Conservation (phyloP, 2,888 invertebrate species). For the Pteria penguin region DNA sequence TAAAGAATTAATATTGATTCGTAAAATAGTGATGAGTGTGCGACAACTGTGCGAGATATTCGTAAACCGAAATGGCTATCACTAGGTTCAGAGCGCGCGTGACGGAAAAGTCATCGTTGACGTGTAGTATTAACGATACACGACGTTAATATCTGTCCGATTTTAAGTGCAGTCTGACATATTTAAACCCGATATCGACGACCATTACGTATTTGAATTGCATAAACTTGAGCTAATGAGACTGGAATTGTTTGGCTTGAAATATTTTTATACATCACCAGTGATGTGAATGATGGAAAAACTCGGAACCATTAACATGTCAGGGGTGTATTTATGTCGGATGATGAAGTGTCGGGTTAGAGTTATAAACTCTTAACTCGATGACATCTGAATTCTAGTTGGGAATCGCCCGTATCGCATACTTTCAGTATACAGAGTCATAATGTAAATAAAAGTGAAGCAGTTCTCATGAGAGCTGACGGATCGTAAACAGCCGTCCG, state of each 20-base stretch:
- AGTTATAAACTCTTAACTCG: not conserved
- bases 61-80: too few species aligned
- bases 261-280: not conserved
- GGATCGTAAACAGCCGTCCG: not conserved
- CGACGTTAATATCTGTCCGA: not conserved
- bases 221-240: not conserved
- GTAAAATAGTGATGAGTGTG: too few species aligned
- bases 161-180: slow-evolving; percentile 12
- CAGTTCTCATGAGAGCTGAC: not conserved
- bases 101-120: too few species aligned
- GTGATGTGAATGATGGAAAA: slow-evolving; percentile 7
- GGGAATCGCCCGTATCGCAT: not conserved
- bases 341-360: slow-evolving; percentile 29
- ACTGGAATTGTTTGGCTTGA: not conserved
- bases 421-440: not conserved
- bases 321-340: slow-evolving; percentile 39
- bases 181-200: not conserved
- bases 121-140: too few species aligned
- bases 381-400: too few species aligned
- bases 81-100: too few species aligned
- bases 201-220: not conserved
- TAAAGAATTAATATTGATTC: too few species aligned
- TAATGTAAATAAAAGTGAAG: not conserved
- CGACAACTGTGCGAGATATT: too few species aligned
- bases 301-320: slow-evolving; percentile 28